These are phyloP conservation scores for Drosophila anomalipes DNA, from an alignment of 2,888 invertebrate genomes.

Conservation along the genomic window DNA sequence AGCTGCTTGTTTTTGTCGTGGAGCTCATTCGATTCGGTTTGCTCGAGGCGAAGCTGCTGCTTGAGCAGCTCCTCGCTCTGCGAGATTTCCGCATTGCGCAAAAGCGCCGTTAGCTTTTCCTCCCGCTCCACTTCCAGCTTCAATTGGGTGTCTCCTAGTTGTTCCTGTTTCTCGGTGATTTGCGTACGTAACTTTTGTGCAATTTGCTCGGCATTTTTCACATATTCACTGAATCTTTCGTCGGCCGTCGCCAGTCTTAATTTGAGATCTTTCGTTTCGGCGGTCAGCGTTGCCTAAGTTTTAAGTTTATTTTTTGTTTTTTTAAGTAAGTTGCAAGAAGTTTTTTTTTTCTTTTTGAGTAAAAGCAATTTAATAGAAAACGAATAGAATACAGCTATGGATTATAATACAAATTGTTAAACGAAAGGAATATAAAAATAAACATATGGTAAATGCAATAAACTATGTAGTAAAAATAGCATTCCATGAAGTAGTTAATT, in stretches of 20 bases:
- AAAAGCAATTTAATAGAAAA: slow-evolving; percentile 41
- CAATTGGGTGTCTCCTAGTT: slow-evolving; percentile 71
- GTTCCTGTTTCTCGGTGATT: slow-evolving; percentile 76
- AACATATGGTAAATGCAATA: slow-evolving; percentile 19
- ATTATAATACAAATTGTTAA: slow-evolving; percentile 32
- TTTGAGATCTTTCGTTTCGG: slow-evolving; percentile 82
- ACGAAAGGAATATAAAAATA: background rate
- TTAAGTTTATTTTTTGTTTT: slow-evolving; percentile 26
- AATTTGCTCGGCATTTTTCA: slow-evolving; percentile 83
- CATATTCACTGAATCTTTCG: slow-evolving; percentile 84
- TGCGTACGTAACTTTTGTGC: slow-evolving; percentile 80
- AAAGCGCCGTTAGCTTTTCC: slow-evolving; percentile 90
- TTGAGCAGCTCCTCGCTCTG: slow-evolving; percentile 92
- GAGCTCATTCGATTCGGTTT: slow-evolving; percentile 87
- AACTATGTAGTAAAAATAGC: slow-evolving; percentile 11
- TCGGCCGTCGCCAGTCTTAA: slow-evolving; percentile 80
- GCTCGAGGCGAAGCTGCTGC: slow-evolving; percentile 90
- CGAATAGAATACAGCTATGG: slow-evolving; percentile 6
- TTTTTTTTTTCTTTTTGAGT: slow-evolving; percentile 4
- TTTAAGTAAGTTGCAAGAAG: slow-evolving; percentile 34
- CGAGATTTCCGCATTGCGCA: slow-evolving; percentile 93
- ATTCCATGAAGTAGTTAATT: slow-evolving; percentile 19
- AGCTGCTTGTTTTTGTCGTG: slow-evolving; percentile 86
- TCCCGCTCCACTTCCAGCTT: slow-evolving; percentile 87
- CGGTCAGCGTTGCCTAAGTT: slow-evolving; percentile 80